Percentiles rank a stretch among this genome's conserved stretches.
Evolutionary conservation across 2,113 vertebrate species (phyloP).

Genomic region (Brevimyrus niger): DNA sequence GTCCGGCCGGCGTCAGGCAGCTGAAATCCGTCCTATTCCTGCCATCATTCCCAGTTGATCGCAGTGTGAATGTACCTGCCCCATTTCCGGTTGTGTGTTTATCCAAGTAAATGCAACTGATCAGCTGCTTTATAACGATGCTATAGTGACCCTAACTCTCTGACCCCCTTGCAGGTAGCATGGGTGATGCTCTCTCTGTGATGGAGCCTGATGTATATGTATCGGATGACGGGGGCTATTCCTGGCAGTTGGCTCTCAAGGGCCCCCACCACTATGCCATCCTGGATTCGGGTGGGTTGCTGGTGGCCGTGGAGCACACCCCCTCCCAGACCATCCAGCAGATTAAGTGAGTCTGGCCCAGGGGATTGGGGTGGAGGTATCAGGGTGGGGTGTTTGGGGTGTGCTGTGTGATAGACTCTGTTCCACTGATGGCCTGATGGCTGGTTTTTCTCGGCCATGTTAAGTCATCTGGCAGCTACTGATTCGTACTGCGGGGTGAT

Average conservation of each 20-base stretch:
- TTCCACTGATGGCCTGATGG: not conserved
- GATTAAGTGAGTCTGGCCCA: constrained; percentile 65
- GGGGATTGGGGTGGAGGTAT: not conserved
- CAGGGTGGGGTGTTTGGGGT: not conserved
- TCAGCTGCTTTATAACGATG: not conserved
- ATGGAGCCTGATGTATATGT: constrained; percentile 80
- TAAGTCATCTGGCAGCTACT: not conserved
- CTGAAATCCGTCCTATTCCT: not conserved
- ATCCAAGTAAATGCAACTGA: not conserved
- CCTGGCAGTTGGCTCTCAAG: constrained; percentile 72
- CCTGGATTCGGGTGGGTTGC: constrained; percentile 84
- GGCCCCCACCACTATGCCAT: constrained; percentile 89
- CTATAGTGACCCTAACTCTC: not conserved
- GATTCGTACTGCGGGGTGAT: not conserved
- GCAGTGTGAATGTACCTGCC: not conserved
- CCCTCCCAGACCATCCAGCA: constrained; percentile 59
- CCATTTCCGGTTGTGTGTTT: not conserved
- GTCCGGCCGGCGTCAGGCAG: no score
- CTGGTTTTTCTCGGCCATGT: not conserved
- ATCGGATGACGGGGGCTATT: constrained; percentile 88
- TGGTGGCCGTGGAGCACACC: constrained; percentile 80
- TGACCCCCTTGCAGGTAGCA: constrained; percentile 62
- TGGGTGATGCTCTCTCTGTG: constrained; percentile 75
- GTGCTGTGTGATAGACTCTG: not conserved
- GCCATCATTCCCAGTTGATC: not conserved